phyloP scores from a whole-genome alignment of 2,113 vertebrate genomes.

The Lynx canadensis region DNA sequence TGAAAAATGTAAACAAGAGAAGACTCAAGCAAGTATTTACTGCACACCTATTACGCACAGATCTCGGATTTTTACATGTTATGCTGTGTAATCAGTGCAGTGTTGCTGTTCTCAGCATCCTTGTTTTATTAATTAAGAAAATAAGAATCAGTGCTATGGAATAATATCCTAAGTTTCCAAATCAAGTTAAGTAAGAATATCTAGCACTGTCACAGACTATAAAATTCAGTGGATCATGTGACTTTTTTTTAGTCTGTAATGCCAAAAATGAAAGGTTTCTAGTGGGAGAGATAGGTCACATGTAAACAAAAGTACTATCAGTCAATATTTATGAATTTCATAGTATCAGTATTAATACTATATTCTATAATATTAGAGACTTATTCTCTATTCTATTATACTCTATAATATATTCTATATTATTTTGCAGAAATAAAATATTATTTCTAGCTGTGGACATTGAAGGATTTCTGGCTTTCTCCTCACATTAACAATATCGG shows the following conservation, averaged over 20 bases:
- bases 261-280: not conserved
- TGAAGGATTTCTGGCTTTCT: not conserved
- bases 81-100: not conserved
- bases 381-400: too few species aligned
- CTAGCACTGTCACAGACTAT: not conserved
- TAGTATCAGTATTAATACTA: not conserved
- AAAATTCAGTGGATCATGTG: not conserved
- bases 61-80: not conserved
- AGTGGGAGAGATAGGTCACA: not conserved
- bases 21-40: not conserved
- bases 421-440: not conserved
- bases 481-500: not conserved
- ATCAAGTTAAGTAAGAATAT: not conserved
- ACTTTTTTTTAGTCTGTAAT: not conserved
- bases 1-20: not conserved
- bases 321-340: not conserved
- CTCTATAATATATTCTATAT: not conserved
- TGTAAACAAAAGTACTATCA: not conserved
- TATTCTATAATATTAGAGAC: not conserved
- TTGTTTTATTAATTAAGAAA: not conserved
- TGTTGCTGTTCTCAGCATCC: not conserved
- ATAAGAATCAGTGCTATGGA: not conserved
- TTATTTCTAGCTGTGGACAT: too few species aligned
- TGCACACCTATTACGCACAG: not conserved
- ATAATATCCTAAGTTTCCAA: not conserved